Percentiles rank a stretch among this genome's conserved stretches.
phyloP scores from a whole-genome alignment of 2,797 vertebrate species.

The Gadopsis bispinosus region DNA sequence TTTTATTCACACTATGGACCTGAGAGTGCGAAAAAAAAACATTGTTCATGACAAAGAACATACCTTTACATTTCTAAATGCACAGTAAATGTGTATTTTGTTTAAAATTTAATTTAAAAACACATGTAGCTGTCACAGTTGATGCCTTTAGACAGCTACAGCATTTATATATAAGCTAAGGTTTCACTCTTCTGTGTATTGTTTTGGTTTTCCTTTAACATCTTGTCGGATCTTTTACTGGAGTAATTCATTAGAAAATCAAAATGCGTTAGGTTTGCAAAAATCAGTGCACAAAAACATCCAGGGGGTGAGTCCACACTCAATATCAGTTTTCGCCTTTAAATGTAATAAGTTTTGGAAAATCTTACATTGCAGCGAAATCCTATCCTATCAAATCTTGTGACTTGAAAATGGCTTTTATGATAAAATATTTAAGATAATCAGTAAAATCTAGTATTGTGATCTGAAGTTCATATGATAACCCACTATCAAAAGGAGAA shows the following conservation, averaged over 20 bases:
- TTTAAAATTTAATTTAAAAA: neutral
- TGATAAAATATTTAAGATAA: too few relatives aligned
- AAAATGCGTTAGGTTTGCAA: neutral
- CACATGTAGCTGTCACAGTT: neutral
- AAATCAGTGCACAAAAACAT: neutral
- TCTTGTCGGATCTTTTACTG: neutral
- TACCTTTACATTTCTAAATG: neutral
- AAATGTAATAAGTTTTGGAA: neutral
- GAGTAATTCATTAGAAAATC: neutral
- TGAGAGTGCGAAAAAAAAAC: slow-evolving; percentile 47
- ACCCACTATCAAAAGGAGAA: too few relatives aligned
- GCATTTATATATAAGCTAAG: neutral
- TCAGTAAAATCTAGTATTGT: too few relatives aligned
- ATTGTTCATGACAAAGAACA: neutral
- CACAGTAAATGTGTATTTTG: neutral
- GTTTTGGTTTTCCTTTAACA: neutral
- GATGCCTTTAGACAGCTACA: neutral
- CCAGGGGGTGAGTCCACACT: neutral
- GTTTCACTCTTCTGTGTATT: neutral
- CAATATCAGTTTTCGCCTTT: neutral
- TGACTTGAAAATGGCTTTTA: too few relatives aligned
- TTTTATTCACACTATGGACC: slow-evolving; percentile 97
- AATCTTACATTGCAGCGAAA: neutral
- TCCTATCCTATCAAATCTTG: too few relatives aligned
- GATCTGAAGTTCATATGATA: too few relatives aligned